Conservation (phyloP, 2,113 vertebrate genomes). For the Ammodytes marinus region DNA sequence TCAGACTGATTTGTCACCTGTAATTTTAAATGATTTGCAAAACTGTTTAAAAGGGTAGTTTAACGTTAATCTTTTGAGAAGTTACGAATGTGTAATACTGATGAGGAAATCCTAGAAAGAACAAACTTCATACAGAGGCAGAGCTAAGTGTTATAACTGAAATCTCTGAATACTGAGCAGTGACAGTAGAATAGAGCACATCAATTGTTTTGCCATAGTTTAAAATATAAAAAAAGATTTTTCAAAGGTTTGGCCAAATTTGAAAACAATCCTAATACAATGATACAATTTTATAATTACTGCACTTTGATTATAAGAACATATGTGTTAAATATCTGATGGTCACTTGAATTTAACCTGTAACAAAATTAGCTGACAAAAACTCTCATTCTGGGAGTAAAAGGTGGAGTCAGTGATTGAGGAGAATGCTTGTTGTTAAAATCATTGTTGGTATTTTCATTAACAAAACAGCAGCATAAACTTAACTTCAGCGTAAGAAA, state of each 20-base stretch:
- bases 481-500: too few species aligned
- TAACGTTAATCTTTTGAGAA: neutral
- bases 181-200: neutral
- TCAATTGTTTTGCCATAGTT: neutral
- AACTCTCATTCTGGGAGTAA: neutral
- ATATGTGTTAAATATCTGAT: neutral
- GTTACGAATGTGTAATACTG: neutral
- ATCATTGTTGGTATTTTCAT: too few species aligned
- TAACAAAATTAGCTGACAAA: neutral
- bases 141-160: neutral
- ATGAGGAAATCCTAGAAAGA: neutral
- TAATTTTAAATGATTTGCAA: neutral
- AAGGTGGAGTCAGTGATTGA: neutral
- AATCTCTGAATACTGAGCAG: neutral
- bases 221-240: too few species aligned
- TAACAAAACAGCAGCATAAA: too few species aligned
- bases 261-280: neutral
- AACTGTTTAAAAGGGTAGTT: neutral
- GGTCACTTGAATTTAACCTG: neutral
- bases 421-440: too few species aligned
- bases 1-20: neutral
- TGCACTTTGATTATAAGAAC: neutral
- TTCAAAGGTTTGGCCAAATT: neutral
- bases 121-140: neutral
- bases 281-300: neutral